Conservation (phyloP, 2,888 invertebrate species). For the Xylota segnis region DNA sequence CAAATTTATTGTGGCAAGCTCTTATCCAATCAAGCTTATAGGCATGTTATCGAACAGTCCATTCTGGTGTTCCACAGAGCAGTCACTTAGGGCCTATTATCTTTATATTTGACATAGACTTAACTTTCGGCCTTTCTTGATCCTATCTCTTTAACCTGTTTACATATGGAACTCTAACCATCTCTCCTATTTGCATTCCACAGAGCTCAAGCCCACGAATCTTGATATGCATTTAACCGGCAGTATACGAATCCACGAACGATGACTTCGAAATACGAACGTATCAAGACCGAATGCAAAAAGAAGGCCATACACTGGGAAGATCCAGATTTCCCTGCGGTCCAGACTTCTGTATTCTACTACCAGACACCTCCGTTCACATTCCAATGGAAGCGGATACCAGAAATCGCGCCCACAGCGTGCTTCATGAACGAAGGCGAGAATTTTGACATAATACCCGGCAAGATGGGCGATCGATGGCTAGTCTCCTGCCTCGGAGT, state of each 20-base stretch:
- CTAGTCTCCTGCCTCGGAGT: constrained; percentile 94
- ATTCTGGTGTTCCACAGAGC: too few relatives aligned
- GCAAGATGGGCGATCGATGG: constrained; percentile 97
- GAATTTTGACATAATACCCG: constrained; percentile 93
- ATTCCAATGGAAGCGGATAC: constrained; percentile 95
- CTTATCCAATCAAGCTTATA: too few relatives aligned
- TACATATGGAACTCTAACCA: not conserved
- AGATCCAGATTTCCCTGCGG: constrained; percentile 96
- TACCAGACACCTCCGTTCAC: constrained; percentile 97
- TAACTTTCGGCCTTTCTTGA: too few relatives aligned
- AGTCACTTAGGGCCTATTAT: too few relatives aligned
- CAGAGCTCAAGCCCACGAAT: constrained; percentile 20
- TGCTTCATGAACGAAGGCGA: constrained; percentile 86
- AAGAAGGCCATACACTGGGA: constrained; percentile 93
- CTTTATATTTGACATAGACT: too few relatives aligned
- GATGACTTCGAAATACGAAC: constrained; percentile 88
- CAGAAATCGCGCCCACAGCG: constrained; percentile 87
- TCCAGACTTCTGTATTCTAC: constrained; percentile 95
- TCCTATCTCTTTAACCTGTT: too few relatives aligned
- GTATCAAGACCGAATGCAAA: constrained; percentile 91
- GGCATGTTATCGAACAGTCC: too few relatives aligned
- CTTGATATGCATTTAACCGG: constrained; percentile 62
- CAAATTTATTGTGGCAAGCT: too few relatives aligned
- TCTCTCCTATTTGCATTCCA: constrained; percentile 4
- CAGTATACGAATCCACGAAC: constrained; percentile 41